phyloP scores from a whole-genome alignment of 2,113 vertebrate species.

The Daubentonia madagascariensis region DNA sequence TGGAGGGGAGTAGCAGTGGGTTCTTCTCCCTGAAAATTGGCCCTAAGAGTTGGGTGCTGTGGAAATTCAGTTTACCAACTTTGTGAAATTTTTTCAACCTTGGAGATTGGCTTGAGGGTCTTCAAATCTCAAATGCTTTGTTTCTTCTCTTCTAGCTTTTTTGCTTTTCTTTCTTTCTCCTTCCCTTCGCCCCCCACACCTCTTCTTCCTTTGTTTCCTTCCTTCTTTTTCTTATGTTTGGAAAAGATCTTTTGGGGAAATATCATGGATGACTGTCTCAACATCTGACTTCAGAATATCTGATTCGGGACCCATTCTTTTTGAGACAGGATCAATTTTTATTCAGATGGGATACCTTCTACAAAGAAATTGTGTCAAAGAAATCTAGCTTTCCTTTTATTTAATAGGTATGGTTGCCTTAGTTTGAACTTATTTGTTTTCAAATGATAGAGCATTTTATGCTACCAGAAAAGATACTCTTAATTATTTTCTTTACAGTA shows the following conservation, averaged over 20 bases:
- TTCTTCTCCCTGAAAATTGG: neutral
- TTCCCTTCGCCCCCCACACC: neutral
- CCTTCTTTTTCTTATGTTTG: neutral
- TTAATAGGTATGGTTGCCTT: neutral
- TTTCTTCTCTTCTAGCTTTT: neutral
- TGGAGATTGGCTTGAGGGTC: neutral
- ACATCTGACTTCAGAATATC: neutral
- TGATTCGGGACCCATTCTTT: neutral
- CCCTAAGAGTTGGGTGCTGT: neutral
- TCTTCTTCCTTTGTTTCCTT: neutral
- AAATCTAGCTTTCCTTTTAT: neutral
- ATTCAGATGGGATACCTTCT: neutral
- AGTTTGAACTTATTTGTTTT: conserved; percentile 6
- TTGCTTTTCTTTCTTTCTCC: neutral
- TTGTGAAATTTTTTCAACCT: neutral
- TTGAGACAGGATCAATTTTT: neutral
- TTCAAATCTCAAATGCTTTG: neutral
- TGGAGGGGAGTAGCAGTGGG: neutral
- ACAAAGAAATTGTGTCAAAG: neutral
- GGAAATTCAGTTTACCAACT: neutral
- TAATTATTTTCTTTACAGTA: neutral
- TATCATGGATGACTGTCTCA: neutral
- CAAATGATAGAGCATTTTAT: neutral
- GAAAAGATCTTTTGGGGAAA: neutral
- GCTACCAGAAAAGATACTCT: conserved; percentile 24